Evolutionary conservation across 2,113 vertebrate species (phyloP).

Genomic region (Zeus faber): DNA sequence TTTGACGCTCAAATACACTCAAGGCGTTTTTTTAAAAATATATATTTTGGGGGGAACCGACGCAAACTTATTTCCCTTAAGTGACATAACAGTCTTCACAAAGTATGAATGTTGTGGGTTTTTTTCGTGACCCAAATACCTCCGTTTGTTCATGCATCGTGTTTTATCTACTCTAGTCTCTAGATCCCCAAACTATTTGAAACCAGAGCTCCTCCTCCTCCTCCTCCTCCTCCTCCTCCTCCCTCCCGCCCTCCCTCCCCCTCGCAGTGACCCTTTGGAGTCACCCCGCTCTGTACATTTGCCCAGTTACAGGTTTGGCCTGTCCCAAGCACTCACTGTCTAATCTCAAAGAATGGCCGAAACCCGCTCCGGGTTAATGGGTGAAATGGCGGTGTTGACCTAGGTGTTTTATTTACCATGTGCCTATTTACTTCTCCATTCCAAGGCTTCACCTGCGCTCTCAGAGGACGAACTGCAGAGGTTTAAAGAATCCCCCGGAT

Average conservation of each 20-base stretch:
- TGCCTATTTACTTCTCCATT: constrained; percentile 70
- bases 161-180: no score
- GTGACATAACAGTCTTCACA: no score
- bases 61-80: no score
- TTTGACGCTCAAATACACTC: no score
- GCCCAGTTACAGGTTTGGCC: constrained; percentile 41
- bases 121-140: no score
- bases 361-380: constrained; percentile 68
- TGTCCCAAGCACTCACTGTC: constrained; percentile 18
- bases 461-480: constrained; percentile 68
- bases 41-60: no score
- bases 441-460: constrained; percentile 63
- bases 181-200: neutral
- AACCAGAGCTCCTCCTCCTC: constrained; percentile 8
- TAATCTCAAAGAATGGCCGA: constrained; percentile 38
- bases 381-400: constrained; percentile 72
- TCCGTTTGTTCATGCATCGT: no score
- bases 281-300: constrained; percentile 42
- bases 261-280: neutral
- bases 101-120: no score
- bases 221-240: no score
- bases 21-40: no score
- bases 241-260: constrained; percentile 36
- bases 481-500: constrained; percentile 66
- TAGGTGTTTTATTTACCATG: constrained; percentile 73